Percentiles rank a stretch among this genome's conserved stretches.
These are phyloP conservation scores for Ceuthmochares aereus DNA, from an alignment of 2,113 vertebrate species.

Conservation along the genomic window DNA sequence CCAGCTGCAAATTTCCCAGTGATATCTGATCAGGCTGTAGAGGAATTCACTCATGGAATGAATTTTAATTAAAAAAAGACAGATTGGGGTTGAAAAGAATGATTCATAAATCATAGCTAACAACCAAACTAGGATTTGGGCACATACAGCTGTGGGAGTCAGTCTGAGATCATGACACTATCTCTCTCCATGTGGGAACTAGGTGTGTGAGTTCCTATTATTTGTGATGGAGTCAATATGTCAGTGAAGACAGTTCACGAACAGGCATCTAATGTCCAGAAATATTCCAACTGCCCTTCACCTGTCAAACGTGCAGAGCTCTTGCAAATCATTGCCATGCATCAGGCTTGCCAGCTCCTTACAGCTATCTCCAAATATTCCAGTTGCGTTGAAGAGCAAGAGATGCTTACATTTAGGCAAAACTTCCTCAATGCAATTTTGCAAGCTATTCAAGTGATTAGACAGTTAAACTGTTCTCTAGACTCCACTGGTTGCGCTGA, in stretches of 20 bases:
- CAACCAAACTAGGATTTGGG: background rate
- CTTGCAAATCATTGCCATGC: background rate
- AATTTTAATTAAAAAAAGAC: background rate
- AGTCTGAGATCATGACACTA: background rate
- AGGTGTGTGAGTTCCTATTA: background rate
- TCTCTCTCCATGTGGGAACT: background rate
- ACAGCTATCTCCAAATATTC: background rate
- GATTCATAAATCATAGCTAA: background rate
- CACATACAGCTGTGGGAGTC: background rate
- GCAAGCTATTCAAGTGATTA: background rate
- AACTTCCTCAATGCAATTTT: background rate
- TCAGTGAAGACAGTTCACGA: background rate
- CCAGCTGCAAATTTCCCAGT: background rate
- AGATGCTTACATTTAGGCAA: background rate
- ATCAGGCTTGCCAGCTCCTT: background rate
- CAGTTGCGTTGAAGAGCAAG: background rate
- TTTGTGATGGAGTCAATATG: background rate
- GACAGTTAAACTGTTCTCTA: background rate
- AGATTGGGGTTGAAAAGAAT: background rate
- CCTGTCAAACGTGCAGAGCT: background rate
- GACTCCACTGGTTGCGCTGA: background rate
- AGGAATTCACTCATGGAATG: background rate
- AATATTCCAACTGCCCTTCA: background rate
- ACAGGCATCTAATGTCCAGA: background rate
- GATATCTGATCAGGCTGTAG: background rate